Base-by-base conservation (phyloP, 2,113 vertebrate species). In the Labeo rohita region DNA sequence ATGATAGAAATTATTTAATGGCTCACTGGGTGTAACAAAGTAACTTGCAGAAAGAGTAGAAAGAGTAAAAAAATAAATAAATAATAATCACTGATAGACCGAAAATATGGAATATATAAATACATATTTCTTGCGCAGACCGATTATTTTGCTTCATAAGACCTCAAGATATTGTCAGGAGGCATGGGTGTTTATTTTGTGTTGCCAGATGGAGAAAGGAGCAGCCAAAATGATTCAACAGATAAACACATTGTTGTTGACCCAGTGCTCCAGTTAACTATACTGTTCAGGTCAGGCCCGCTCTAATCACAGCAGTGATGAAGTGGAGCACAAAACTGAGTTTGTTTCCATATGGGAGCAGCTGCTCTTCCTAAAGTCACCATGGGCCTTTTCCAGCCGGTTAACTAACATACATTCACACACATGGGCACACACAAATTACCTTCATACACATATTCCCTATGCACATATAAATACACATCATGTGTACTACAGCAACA, bases 321-420 rank as follows among this genome's bases (percentile, higher is more conserved):
- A 77, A 77, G 49, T 9, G 28, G 23, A 54, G 75, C 49, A 77
- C 50, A 77, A 36, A 77, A 34, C 45, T 23, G 72, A 75, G 39
- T 63, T 23, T 43, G 36, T 59, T 56, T 59, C n/a, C 6, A 23
- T 10, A 18, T 21, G 80, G 23, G n/a, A 68, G 21, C 80, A 82
- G 80, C 61, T 82, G 80, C n/a, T 68, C 68, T 68, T 68, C 61
- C 45, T 34, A 61, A 61, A 36, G 10, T 43, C 77, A 80, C 28
- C 16, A 34, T 21, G 6, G 80, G 63, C 49, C 23, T 72, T 70
- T 52, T 83, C 21, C 13, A 43, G 54, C 65, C 50, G 47, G 18
- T 73, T 56, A 54, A 54, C 63, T 28, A 77, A 45, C 36, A 70
- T 6, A 23, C 16, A 43, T 7, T 36, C 65, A 73, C 73, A 85